Evolutionary conservation across 1,140 invertebrate genomes (phyloP), one percentile per base, ranked within the genome.

Genomic region (Heterodera schachtii): DNA sequence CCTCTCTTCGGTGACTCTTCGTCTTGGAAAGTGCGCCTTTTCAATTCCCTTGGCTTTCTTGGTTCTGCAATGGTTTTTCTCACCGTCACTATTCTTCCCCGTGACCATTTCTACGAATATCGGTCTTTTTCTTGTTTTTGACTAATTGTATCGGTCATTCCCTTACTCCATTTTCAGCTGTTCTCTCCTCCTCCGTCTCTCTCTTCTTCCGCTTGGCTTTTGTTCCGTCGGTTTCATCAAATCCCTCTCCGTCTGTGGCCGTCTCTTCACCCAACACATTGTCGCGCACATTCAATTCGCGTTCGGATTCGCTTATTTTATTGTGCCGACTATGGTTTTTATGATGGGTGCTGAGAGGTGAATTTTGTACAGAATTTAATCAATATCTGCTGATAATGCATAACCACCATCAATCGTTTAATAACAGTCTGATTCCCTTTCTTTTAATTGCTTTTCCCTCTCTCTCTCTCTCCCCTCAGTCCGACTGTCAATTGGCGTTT

Each of bases 191-290:
- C 73, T 85, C 41, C 66, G 60, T 9, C 47, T 81, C 46, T 82
- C 49, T 31, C 69, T 85, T 11, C 60, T 85, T 16, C 84, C 84
- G 9, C 47, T 85, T 21, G 84, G 84, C 44, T n/a, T 85, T 31
- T 57, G 75, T 41, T 70, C 84, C 13, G 64, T 66, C 31, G 84
- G 84, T 19, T 85, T 85, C 73, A 70, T 85, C 19, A 73, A 85
- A 60, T 67, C 73, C 74, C 44, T 84, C 19, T 75, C 84, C 21
- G 73, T 85, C 16, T 84, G 78, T 80, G 80, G 80, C n/a, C 84
- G 75, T 11, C 81, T 78, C 70, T 85, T 82, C 73, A 73, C 84
- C n/a, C 82, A 85, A 66, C 79, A 78, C 69, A 85, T 85, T 77
- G 66, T 85, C 3, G 57, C 79, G 16, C 49, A 81, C 64, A 69